A percentile compares a stretch with the other conserved stretches of the same genome.
phyloP scores from a whole-genome alignment of 2,888 invertebrate genomes.

The Patella ulyssiponensis region DNA sequence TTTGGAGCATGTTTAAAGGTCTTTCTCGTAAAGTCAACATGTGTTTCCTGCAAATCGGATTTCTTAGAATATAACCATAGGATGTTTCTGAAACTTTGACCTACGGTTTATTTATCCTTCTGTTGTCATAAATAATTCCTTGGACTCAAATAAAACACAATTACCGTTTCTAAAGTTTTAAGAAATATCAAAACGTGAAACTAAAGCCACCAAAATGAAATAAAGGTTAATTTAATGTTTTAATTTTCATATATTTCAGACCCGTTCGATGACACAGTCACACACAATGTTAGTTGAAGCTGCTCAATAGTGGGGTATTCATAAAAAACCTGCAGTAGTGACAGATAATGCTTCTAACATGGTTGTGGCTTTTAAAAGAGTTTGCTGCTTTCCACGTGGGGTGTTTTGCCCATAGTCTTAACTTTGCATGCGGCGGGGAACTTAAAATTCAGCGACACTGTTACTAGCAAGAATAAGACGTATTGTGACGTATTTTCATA shows the following conservation, averaged over 20 bases:
- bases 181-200: no score
- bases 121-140: no score
- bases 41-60: no score
- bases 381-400: slow-evolving; percentile 13
- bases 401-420: slow-evolving; percentile 23
- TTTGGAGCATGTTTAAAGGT: no score
- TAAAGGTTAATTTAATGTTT: no score
- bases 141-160: no score
- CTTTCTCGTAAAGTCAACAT: no score
- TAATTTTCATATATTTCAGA: background rate
- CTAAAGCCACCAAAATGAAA: no score
- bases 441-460: background rate
- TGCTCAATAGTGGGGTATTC: slow-evolving; percentile 4
- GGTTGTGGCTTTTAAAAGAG: slow-evolving; percentile 7
- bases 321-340: background rate
- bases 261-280: slow-evolving; percentile 17
- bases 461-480: slow-evolving; percentile 16
- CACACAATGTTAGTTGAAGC: slow-evolving; percentile 14
- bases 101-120: no score
- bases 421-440: slow-evolving; percentile 13
- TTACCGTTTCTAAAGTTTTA: no score
- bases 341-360: slow-evolving; percentile 22
- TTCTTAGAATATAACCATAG: no score
- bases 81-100: no score
- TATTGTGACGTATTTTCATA: slow-evolving; percentile 15